Evolutionary conservation across 2,797 vertebrate species (phyloP), one percentile per base, ranked within the genome.

Genomic region (Semaprochilodus insignis): DNA sequence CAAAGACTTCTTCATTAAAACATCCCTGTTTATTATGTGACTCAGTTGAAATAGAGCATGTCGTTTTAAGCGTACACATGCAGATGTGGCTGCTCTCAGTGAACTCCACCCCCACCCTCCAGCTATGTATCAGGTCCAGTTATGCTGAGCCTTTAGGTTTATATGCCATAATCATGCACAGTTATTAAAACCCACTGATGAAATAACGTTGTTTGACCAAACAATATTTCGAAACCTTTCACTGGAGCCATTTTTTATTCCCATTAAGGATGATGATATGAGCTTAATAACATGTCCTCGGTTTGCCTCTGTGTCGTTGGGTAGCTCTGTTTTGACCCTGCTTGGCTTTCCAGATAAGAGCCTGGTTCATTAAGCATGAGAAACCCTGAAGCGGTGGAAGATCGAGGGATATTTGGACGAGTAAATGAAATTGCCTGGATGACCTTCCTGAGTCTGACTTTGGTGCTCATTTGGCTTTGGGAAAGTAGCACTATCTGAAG

Each of bases 391-490:
- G 84, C 78, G 60, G 40, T 57, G 71, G 67, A 79, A 77, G 77
- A 72, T 55, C 25, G 67, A 78, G 34, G 23, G 77, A 69, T 71
- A 57, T 76, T 23, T 83, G 36, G 69, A 78, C 81, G 80, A 82
- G 81, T 84, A 82, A 80, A 70, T 66, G 51, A 48, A 67, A 44
- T 19, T 59, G 63, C 63, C 72, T 86, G 78, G 81, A 81, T 83
- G 81, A 83, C 81, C 60, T 83, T 78, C 63, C 59, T 3, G 60
- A 36, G 82, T 81, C 40, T 80, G 78, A 81, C 77, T 78, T 54
- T 60, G 52, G 54, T 34, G 57, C 74, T 74, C 57, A 44, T 82
- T 71, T 3, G 77, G 74, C 57, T 83, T 62, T 66, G 63, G 16
- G 60, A 81, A 74, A 36, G 31, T 57, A 48, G 65, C 83, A 78